Percentiles rank a stretch among this genome's conserved stretches.
Conservation (phyloP, 2,113 vertebrate species). For the Catharus minimus region DNA sequence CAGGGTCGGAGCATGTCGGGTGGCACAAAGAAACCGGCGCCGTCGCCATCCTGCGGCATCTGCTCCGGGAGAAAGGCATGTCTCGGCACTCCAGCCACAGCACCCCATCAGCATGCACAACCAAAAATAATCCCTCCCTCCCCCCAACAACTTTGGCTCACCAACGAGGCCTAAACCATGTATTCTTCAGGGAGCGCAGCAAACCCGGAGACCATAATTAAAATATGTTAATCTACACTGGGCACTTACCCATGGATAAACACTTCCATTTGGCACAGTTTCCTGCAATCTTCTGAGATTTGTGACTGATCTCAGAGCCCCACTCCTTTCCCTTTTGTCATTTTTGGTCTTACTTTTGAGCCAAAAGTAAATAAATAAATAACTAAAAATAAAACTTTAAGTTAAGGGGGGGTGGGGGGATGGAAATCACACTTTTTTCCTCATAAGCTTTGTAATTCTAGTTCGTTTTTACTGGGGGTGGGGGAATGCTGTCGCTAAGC, state of each 20-base stretch:
- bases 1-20: not conserved
- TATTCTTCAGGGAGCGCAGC: slow-evolving; percentile 2
- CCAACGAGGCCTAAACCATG: slow-evolving; percentile 17
- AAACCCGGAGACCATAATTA: slow-evolving; percentile 56
- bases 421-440: not conserved
- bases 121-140: not conserved
- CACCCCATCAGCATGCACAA: not conserved
- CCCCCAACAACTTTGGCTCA: not conserved
- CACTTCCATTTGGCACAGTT: slow-evolving; percentile 58
- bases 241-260: slow-evolving; percentile 67
- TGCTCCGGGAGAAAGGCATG: not conserved
- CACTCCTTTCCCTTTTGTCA: slow-evolving; percentile 5
- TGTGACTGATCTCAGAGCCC: slow-evolving; percentile 32
- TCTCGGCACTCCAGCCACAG: fast-evolving
- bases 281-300: slow-evolving; percentile 37
- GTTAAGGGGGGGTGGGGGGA: too few relatives aligned
- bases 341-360: not conserved
- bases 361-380: not conserved
- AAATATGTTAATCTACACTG: slow-evolving; percentile 69
- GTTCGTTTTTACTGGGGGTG: not conserved
- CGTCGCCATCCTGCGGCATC: not conserved
- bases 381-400: not conserved
- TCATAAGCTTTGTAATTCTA: slow-evolving; percentile 14
- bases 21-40: not conserved
- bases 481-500: slow-evolving; percentile 22